These are phyloP conservation scores for Halisarca cf. caerulea DNA, from an alignment of 37 sponge, comb jelly and placozoan genomes.

Conservation along the genomic window DNA sequence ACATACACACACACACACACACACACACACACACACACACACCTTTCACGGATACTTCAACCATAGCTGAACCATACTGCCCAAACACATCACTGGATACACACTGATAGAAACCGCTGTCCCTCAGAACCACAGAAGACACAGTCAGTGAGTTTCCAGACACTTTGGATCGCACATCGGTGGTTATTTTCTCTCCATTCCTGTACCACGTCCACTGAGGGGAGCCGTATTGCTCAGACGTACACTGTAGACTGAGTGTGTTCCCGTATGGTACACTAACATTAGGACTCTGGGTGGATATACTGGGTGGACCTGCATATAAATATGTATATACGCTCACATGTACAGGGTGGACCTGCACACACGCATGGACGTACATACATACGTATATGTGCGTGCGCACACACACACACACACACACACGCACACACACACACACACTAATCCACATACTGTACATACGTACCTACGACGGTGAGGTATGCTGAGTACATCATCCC, in stretches of 20 bases:
- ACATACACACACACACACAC: not conserved
- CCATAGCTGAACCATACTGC: not conserved
- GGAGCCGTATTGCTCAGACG: not conserved
- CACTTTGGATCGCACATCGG: not conserved
- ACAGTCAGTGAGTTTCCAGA: not conserved
- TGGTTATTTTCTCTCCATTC: not conserved
- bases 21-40: conserved; percentile 6
- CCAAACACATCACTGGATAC: not conserved
- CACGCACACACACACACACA: not conserved
- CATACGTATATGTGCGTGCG: not conserved
- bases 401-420: not conserved
- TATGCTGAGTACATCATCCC: not conserved
- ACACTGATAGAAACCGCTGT: conserved; percentile 16
- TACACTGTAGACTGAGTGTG: not conserved
- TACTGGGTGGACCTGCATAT: not conserved
- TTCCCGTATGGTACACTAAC: not conserved
- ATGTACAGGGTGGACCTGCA: not conserved
- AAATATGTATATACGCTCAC: not conserved
- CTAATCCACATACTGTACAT: not conserved
- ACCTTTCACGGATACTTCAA: not conserved
- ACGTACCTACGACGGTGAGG: conserved; percentile 17
- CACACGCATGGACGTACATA: conserved; percentile 2
- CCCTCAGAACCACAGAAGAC: not conserved
- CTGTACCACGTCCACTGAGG: not conserved
- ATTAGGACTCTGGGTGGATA: not conserved